Evolutionary conservation across 2,113 vertebrate genomes (phyloP).

Genomic region (Grammomys dolichurus): DNA sequence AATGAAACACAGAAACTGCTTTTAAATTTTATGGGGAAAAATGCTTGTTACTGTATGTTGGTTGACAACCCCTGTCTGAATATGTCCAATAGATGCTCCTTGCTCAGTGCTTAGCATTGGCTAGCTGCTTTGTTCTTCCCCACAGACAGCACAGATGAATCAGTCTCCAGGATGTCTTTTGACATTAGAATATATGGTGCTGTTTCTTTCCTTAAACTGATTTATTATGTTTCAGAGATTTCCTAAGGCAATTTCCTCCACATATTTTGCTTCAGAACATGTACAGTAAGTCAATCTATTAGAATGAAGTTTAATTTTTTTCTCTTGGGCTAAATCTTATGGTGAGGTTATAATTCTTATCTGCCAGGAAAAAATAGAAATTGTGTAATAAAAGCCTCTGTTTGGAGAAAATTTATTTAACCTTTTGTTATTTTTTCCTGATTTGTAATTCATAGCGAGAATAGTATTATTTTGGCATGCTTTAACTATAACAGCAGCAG

Average conservation of each 20-base stretch:
- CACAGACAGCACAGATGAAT: slow-evolving; percentile 71
- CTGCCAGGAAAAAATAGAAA: slow-evolving; percentile 66
- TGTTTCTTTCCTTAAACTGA: slow-evolving; percentile 81
- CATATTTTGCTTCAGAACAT: slow-evolving; percentile 66
- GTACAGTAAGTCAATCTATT: slow-evolving; percentile 81
- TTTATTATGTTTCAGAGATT: slow-evolving; percentile 84
- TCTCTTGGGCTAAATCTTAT: slow-evolving; percentile 72
- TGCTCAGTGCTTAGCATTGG: slow-evolving; percentile 63
- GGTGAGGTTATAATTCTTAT: slow-evolving; percentile 79
- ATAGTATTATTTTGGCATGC: not conserved
- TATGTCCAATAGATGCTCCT: slow-evolving; percentile 69
- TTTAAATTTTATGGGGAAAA: slow-evolving; percentile 68
- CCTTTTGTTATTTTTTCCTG: slow-evolving; percentile 42
- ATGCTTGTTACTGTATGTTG: slow-evolving; percentile 57
- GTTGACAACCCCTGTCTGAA: slow-evolving; percentile 65
- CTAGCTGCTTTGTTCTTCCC: slow-evolving; percentile 56
- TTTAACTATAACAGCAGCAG: slow-evolving; percentile 1
- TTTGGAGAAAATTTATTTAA: slow-evolving; percentile 57
- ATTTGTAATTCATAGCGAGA: slow-evolving; percentile 34
- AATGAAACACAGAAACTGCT: slow-evolving; percentile 16
- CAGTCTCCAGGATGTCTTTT: slow-evolving; percentile 79
- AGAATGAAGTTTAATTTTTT: slow-evolving; percentile 77
- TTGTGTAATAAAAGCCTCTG: slow-evolving; percentile 45
- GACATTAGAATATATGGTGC: slow-evolving; percentile 74
- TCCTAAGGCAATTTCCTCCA: slow-evolving; percentile 84